Conservation (phyloP, 2,888 invertebrate species). For the Mallateleia sp. region DNA sequence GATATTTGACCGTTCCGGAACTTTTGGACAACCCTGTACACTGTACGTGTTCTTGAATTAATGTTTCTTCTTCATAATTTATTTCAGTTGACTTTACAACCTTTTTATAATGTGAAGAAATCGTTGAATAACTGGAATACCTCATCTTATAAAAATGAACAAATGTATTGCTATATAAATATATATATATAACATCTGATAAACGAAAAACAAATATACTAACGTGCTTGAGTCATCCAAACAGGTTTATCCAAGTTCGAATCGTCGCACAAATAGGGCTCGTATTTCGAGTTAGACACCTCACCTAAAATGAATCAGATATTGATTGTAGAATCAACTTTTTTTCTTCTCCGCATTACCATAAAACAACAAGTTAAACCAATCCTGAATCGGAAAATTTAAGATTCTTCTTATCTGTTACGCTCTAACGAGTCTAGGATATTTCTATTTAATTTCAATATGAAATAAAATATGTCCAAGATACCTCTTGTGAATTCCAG, state of each 20-base stretch:
- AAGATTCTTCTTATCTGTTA: constrained; percentile 43
- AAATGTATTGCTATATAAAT: constrained; percentile 56
- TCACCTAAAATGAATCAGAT: constrained; percentile 85
- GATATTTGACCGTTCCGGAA: no score
- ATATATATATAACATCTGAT: constrained; percentile 58
- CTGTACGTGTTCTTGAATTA: no score
- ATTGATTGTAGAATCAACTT: constrained; percentile 47
- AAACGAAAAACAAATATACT: constrained; percentile 85
- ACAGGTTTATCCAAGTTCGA: constrained; percentile 90
- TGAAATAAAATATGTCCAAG: constrained; percentile 52
- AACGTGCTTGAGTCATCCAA: constrained; percentile 92
- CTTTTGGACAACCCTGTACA: no score
- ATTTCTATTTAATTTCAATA: constrained; percentile 58
- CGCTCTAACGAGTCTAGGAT: constrained; percentile 23
- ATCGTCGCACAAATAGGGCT: constrained; percentile 89
- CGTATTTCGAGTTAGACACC: constrained; percentile 87
- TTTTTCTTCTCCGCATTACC: constrained; percentile 45
- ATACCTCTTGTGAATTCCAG: constrained; percentile 90
- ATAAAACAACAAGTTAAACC: constrained; percentile 47
- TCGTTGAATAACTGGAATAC: constrained; percentile 11
- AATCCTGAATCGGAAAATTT: constrained; percentile 5
- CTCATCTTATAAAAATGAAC: constrained; percentile 33
- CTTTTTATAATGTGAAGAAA: background rate
- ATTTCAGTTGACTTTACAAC: background rate
- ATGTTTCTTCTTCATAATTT: background rate